These are phyloP conservation scores for Aptenodytes forsteri DNA, from an alignment of 2,113 vertebrate genomes.

Conservation along the genomic window DNA sequence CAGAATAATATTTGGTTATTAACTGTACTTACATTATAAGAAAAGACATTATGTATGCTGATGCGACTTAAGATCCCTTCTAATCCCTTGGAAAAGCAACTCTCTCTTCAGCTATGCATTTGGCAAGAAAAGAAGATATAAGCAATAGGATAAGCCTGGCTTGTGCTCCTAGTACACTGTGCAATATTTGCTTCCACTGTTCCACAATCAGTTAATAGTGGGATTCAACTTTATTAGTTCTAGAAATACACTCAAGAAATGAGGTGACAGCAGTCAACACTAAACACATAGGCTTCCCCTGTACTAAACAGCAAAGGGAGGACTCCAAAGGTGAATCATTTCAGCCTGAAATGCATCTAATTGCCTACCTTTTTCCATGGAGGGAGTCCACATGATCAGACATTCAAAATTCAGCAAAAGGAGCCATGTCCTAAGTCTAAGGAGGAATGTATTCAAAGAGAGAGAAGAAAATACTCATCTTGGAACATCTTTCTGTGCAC, in stretches of 20 bases:
- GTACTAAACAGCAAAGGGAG: not conserved
- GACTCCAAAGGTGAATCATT: not conserved
- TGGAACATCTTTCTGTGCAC: not conserved
- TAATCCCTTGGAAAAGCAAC: not conserved
- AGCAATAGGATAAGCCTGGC: not conserved
- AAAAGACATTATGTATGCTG: not conserved
- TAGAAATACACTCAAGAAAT: not conserved
- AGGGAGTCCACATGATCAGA: not conserved
- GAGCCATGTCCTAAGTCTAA: not conserved
- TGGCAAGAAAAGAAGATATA: not conserved
- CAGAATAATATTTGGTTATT: conserved; percentile 4
- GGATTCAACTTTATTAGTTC: not conserved
- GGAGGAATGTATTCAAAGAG: not conserved
- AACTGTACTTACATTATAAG: not conserved
- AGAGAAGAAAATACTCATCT: not conserved
- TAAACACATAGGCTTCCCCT: not conserved
- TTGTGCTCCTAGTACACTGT: not conserved
- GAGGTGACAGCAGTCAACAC: not conserved
- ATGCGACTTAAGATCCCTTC: not conserved
- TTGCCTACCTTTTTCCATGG: not conserved
- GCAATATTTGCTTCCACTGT: not conserved
- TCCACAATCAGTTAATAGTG: not conserved
- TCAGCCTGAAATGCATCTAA: not conserved
- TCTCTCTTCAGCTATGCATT: not conserved
- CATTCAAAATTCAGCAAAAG: not conserved